Base-by-base conservation (phyloP, 1,140 invertebrate genomes). In the Ceratina japonica region DNA sequence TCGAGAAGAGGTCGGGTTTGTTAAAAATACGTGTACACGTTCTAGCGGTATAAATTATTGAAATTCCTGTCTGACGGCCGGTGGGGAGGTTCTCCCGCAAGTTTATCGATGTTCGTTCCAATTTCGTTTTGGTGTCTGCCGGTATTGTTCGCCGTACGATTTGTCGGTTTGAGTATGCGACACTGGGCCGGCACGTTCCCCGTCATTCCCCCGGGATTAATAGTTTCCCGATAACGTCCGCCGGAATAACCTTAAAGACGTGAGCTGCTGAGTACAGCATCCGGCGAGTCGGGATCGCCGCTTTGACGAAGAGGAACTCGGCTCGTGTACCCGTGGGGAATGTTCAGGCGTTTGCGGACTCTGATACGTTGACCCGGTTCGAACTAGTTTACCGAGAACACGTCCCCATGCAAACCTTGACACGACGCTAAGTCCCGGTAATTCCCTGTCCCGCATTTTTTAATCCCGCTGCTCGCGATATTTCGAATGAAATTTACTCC, bases 191-290 rank as follows among this genome's bases (percentile, higher is more conserved):
- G 66, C 27, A 31, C 24, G 51, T 54, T 1, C 27, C 27, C 52
- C 66, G 8, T 70, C 66, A 70, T 70, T 58, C 51, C 27, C 66
- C 13, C 24, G 37, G 37, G 64, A 69, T 76, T 76, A 76, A 76
- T 68, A 69, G 54, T 27, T 68, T 56, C 54, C 18, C 54, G 37
- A 68, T 76, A 80, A 64, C 52, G 56, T 84, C 62, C 75, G 49
- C 44, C 58, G 24, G 59, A 73, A 76, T 69, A 83, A 66, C 15
- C 74, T 44, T 70, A 77, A 84, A 80, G 82, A 84, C 81, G 69
- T 72, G 76, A 80, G n/a, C 61, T 83, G 81, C 76, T 76, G 77
- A 83, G 66, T 58, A 27, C 83, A 83, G 81, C 72, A 75, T 24
- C 51, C 51, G 59, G 59, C 54, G 44, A 65, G 62, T 54, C 24